phyloP scores from a whole-genome alignment of 2,113 vertebrate species.

The Podocnemis expansa region DNA sequence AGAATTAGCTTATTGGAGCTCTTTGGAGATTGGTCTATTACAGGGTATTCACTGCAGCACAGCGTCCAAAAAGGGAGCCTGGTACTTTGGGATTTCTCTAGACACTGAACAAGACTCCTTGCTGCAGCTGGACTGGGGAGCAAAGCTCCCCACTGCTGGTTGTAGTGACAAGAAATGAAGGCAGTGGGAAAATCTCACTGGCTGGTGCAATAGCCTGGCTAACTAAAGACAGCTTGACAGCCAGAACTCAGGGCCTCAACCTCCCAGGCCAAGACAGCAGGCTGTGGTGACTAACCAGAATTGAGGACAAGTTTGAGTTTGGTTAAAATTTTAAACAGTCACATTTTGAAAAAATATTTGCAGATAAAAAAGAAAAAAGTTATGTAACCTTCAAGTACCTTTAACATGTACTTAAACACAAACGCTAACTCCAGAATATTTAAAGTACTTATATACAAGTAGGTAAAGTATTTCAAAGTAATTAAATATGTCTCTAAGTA shows the following conservation, averaged over 20 bases:
- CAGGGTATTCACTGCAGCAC: background rate
- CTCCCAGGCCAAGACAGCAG: background rate
- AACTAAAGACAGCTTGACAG: background rate
- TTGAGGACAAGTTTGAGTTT: too few relatives aligned
- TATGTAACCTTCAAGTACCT: background rate
- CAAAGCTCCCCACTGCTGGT: background rate
- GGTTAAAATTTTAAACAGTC: too few relatives aligned
- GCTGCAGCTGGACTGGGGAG: background rate
- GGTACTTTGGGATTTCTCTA: background rate
- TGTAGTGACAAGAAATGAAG: background rate
- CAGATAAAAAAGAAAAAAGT: background rate
- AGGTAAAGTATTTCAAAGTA: background rate
- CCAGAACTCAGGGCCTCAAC: background rate
- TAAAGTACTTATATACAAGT: background rate
- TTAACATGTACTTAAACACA: background rate
- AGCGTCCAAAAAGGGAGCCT: background rate
- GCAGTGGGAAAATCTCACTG: background rate
- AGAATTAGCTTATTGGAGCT: background rate
- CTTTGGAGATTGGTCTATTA: background rate
- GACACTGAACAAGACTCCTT: background rate
- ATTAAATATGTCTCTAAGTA: background rate
- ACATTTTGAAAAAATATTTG: background rate
- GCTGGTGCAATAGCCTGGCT: background rate
- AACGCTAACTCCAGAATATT: too few relatives aligned
- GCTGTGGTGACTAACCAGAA: background rate